These are phyloP conservation scores for Toxonevra muliebris DNA, from an alignment of 2,888 invertebrate species.

Conservation along the genomic window DNA sequence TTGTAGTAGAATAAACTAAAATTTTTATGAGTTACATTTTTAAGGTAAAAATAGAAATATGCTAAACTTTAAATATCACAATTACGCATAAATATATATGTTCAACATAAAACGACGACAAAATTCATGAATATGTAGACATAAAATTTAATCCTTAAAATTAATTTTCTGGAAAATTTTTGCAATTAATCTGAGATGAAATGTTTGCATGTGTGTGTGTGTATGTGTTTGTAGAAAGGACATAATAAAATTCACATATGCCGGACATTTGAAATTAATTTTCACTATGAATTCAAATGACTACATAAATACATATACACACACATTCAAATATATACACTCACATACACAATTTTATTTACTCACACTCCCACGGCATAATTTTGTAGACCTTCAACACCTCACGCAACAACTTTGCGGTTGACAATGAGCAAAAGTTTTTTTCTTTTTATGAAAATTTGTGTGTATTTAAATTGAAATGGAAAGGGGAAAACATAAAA, in stretches of 20 bases:
- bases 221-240: conserved; percentile 43
- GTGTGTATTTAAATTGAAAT: too few relatives aligned
- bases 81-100: not conserved
- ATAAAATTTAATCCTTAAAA: conserved; percentile 49
- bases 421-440: conserved; percentile 55
- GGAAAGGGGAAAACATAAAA: too few relatives aligned
- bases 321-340: too few relatives aligned
- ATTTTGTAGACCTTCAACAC: conserved; percentile 57
- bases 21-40: too few relatives aligned
- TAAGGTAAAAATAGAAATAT: too few relatives aligned
- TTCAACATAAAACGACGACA: not conserved
- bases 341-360: conserved; percentile 26
- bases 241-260: conserved; percentile 42
- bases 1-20: too few relatives aligned
- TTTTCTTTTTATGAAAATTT: not conserved
- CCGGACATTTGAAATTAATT: conserved; percentile 55
- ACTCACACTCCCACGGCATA: not conserved
- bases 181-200: conserved; percentile 57
- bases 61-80: too few relatives aligned
- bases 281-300: conserved; percentile 34
- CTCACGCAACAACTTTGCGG: conserved; percentile 63
- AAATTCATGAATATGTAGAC: conserved; percentile 7
- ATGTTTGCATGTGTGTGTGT: conserved; percentile 21
- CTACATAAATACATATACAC: conserved; percentile 19
- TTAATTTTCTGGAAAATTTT: conserved; percentile 64